Evolutionary conservation across 2,888 invertebrate genomes (phyloP).

Genomic region (Philaethria dido): DNA sequence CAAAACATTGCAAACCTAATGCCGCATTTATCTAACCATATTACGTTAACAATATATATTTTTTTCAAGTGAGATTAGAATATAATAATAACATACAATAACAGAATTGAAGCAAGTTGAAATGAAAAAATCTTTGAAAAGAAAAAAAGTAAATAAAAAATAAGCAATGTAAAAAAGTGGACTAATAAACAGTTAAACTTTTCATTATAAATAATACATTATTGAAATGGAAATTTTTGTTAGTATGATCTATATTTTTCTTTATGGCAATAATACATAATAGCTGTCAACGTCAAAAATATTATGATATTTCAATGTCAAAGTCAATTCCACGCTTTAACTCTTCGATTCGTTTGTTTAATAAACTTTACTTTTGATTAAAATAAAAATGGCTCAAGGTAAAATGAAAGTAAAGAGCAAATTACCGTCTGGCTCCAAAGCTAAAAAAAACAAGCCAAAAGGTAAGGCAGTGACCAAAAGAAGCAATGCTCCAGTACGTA

Average conservation of each 20-base stretch:
- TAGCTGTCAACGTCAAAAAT: not conserved
- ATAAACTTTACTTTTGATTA: not conserved
- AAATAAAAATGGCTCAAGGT: conserved; percentile 85
- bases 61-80: too few relatives aligned
- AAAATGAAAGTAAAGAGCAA: conserved; percentile 87
- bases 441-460: conserved; percentile 81
- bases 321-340: conserved; percentile 17
- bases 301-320: conserved; percentile 8
- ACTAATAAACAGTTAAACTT: too few relatives aligned
- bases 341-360: not conserved
- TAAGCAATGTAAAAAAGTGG: too few relatives aligned
- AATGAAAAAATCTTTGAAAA: too few relatives aligned
- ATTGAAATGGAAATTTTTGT: too few relatives aligned
- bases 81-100: too few relatives aligned
- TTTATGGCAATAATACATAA: not conserved
- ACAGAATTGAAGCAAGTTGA: too few relatives aligned
- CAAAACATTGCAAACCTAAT: too few relatives aligned
- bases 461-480: conserved; percentile 84
- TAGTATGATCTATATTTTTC: not conserved
- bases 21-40: too few relatives aligned
- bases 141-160: too few relatives aligned
- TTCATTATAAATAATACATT: not conserved
- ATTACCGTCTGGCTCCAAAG: conserved; percentile 81
- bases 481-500: conserved; percentile 86
- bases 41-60: too few relatives aligned